Evolutionary conservation across 2,113 vertebrate species (phyloP).

Genomic region (Apteryx owenii): DNA sequence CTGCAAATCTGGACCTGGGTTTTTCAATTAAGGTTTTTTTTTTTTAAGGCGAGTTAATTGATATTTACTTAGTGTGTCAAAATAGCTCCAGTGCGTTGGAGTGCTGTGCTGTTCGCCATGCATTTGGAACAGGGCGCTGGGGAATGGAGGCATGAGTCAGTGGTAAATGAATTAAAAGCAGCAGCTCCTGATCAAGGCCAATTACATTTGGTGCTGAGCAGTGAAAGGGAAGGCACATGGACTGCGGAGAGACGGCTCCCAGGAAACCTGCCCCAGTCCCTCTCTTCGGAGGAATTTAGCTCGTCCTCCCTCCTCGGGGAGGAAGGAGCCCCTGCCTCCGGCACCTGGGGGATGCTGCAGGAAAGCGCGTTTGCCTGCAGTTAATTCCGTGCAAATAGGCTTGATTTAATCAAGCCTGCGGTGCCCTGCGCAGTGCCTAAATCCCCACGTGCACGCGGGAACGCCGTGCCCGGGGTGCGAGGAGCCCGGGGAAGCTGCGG

Average conservation of each 20-base stretch:
- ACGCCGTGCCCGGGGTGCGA: too few species aligned
- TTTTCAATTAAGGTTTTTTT: constrained; percentile 13
- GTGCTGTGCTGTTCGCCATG: neutral
- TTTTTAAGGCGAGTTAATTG: constrained; percentile 38
- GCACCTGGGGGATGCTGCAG: too few species aligned
- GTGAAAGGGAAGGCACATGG: neutral
- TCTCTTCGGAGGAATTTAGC: neutral
- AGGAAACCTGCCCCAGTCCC: neutral
- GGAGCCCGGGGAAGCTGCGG: too few species aligned
- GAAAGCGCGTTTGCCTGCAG: too few species aligned
- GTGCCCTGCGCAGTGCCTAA: too few species aligned
- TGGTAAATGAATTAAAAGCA: constrained; percentile 49
- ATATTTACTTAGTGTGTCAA: constrained; percentile 65
- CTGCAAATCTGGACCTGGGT: neutral
- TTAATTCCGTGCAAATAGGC: too few species aligned
- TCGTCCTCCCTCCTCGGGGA: neutral
- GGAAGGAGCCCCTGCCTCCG: too few species aligned
- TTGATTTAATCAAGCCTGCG: too few species aligned
- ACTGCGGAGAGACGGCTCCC: neutral
- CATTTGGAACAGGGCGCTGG: neutral
- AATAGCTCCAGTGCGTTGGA: constrained; percentile 59
- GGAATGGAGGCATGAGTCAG: constrained; percentile 37
- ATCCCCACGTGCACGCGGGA: too few species aligned
- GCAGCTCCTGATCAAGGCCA: constrained; percentile 55
- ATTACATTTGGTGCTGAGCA: neutral